Conservation (phyloP, 2,888 invertebrate species). For the Lasioglossum zephyrum region DNA sequence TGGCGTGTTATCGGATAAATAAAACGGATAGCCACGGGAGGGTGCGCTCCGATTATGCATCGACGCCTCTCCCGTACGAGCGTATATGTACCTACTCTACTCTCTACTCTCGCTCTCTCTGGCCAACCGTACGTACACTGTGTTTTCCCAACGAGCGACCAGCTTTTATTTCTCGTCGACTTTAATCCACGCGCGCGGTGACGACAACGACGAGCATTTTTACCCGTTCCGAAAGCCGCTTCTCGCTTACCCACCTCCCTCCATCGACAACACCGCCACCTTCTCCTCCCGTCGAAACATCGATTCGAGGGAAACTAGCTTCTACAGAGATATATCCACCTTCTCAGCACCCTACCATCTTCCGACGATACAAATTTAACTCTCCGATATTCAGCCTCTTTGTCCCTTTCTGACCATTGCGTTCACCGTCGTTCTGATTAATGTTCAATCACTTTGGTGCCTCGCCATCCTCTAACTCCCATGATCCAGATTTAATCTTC, state of each 20-base stretch:
- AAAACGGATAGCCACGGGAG: constrained; percentile 82
- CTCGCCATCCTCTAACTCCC: too few species aligned
- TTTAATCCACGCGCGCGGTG: constrained; percentile 44
- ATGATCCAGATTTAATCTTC: too few species aligned
- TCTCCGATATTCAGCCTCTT: background rate
- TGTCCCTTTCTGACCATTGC: background rate
- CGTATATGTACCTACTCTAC: constrained; percentile 57
- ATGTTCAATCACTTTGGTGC: too few species aligned
- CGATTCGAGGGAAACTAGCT: background rate
- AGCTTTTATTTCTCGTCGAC: constrained; percentile 57
- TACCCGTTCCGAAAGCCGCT: constrained; percentile 40
- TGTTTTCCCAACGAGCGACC: constrained; percentile 59
- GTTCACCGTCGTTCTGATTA: too few species aligned
- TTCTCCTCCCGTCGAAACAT: constrained; percentile 18
- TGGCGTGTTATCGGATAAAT: constrained; percentile 84
- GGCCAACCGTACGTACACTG: constrained; percentile 48
- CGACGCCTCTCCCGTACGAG: constrained; percentile 75
- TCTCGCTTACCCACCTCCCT: constrained; percentile 13
- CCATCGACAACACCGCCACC: background rate
- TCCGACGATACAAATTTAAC: background rate
- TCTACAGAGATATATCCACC: background rate
- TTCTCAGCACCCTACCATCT: background rate
- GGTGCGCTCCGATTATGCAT: constrained; percentile 83
- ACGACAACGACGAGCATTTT: constrained; percentile 42
- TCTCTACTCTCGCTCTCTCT: constrained; percentile 29